A percentile compares a stretch with the other conserved stretches of the same genome.
Conservation (phyloP, 2,113 vertebrate genomes). For the Protobothrops flavoviridis region DNA sequence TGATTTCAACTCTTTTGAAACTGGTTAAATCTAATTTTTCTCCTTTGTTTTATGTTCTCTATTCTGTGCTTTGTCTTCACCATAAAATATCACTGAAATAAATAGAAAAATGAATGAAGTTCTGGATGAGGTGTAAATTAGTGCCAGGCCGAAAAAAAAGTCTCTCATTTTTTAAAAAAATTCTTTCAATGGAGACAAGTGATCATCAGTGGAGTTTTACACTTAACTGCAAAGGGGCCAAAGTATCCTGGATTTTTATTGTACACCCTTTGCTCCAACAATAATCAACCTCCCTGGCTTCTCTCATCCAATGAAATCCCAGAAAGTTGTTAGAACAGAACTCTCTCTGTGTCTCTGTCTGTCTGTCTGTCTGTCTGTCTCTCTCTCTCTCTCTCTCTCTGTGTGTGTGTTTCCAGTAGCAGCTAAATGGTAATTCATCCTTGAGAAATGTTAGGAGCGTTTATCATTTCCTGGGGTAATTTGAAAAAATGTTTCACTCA, state of each 20-base stretch:
- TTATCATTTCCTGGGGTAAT: neutral
- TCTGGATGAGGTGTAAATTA: neutral
- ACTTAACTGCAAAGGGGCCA: neutral
- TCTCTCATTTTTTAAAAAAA: neutral
- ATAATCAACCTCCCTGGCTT: neutral
- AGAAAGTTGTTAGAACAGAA: neutral
- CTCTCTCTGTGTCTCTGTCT: neutral
- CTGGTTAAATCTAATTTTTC: neutral
- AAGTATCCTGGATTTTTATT: neutral
- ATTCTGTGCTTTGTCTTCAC: neutral
- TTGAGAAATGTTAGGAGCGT: neutral
- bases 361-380: rapidly evolving
- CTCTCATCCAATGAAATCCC: neutral
- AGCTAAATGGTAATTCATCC: neutral
- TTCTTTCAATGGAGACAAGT: neutral
- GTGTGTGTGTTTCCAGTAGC: neutral
- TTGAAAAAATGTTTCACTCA: neutral
- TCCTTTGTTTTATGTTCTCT: neutral
- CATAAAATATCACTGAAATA: neutral
- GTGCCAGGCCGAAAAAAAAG: neutral
- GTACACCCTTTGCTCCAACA: neutral
- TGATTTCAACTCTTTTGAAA: neutral
- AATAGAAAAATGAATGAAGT: neutral
- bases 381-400: no score
- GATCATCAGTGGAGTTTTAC: neutral